These are phyloP conservation scores for Halichoerus grypus DNA, from an alignment of 2,113 vertebrate genomes.

Conservation along the genomic window DNA sequence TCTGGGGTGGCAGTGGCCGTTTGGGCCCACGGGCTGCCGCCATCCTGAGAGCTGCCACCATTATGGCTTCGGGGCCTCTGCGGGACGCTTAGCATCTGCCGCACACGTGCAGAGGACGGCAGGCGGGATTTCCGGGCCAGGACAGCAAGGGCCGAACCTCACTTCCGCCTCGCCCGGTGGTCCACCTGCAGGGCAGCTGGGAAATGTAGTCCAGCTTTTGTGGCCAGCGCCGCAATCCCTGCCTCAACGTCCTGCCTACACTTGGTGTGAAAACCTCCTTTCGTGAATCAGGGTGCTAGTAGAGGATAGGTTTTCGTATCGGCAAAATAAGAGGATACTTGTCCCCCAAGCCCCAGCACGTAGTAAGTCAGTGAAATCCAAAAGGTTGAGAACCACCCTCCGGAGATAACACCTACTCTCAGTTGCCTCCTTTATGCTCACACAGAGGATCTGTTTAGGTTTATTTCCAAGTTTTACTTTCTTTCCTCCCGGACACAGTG, in stretches of 20 bases:
- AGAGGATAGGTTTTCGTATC: not conserved
- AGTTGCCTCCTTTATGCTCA: not conserved
- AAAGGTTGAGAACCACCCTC: not conserved
- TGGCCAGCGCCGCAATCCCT: not conserved
- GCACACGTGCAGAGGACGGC: no score
- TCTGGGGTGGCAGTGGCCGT: accelerated
- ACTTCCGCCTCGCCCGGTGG: not conserved
- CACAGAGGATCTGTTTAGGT: not conserved
- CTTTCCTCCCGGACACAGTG: not conserved
- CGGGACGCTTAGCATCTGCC: not conserved
- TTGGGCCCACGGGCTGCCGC: not conserved
- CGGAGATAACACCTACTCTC: not conserved
- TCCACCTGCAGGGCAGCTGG: not conserved
- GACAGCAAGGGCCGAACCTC: not conserved
- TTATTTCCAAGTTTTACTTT: not conserved
- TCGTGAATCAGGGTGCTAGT: not conserved
- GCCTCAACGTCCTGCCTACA: not conserved
- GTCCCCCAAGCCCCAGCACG: not conserved
- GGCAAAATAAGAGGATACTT: not conserved
- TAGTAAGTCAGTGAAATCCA: not conserved
- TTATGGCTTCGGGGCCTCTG: not conserved
- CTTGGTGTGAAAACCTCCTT: not conserved
- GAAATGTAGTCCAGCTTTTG: not conserved
- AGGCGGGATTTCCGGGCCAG: not conserved
- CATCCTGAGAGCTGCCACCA: not conserved